A percentile compares a stretch with the other conserved stretches of the same genome.
Evolutionary conservation across 2,113 vertebrate species (phyloP).

Genomic region (Tenebrosternarchus preto): DNA sequence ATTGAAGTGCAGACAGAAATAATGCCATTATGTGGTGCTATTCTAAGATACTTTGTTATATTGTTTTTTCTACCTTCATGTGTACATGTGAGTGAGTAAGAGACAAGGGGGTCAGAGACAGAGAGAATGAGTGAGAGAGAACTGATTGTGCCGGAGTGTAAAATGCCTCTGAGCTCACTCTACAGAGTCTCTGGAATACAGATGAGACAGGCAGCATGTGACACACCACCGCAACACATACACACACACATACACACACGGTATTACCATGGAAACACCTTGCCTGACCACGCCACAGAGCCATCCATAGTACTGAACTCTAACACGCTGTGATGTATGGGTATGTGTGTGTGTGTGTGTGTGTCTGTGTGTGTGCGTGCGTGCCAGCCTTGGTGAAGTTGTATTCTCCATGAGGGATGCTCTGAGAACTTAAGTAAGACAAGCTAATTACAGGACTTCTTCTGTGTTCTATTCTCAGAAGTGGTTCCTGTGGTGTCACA

Average conservation of each 20-base stretch:
- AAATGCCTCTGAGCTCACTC: constrained; percentile 45
- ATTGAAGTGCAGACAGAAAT: constrained; percentile 13
- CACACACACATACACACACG: constrained; percentile 18
- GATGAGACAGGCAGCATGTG: constrained; percentile 49
- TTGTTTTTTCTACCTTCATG: background rate
- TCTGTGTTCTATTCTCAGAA: constrained; percentile 30
- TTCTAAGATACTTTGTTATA: constrained; percentile 42
- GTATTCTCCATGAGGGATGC: constrained; percentile 30
- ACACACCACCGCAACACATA: constrained; percentile 44
- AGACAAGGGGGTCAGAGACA: background rate
- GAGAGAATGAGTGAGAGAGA: constrained; percentile 33
- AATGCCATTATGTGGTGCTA: constrained; percentile 29
- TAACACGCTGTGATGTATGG: constrained; percentile 5
- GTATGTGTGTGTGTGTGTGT: constrained; percentile 29
- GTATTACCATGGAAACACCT: constrained; percentile 57
- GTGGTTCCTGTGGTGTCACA: background rate
- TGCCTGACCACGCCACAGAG: constrained; percentile 42
- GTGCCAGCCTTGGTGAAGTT: constrained; percentile 14
- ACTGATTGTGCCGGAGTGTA: constrained; percentile 51
- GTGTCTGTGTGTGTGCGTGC: constrained; percentile 16
- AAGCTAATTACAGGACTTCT: constrained; percentile 47
- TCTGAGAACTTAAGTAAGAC: constrained; percentile 43
- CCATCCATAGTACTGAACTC: background rate
- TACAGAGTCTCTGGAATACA: constrained; percentile 50
- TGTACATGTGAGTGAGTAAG: constrained; percentile 3